Evolutionary conservation across 1,140 invertebrate genomes (phyloP), one percentile per base, ranked within the genome.

Genomic region (Plectus sambesii): DNA sequence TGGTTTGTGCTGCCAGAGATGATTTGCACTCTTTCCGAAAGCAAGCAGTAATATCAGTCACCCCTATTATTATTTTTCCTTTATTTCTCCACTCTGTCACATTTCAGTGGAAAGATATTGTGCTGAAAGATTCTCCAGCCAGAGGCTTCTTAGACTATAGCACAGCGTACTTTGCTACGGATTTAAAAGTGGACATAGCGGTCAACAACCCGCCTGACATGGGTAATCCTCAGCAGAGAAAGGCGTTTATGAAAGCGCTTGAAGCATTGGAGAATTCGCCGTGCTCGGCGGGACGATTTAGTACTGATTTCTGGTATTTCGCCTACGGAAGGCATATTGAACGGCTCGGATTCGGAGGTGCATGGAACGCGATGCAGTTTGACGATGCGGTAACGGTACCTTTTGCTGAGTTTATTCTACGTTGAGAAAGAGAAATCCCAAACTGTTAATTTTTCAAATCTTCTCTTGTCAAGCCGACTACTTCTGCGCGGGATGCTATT

Each of bases 301-400:
- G 35, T 1, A 62, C 60, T 3, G 51, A 62, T 27, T 63, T 64
- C 59, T 64, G 61, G 61, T 65, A 42, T 27, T 62, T 59, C 22
- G 43, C 35, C 8, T 62, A 59, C 38, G 30, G 62, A 51, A 41
- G 47, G 22, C 57, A 64, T 37, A 26, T 64, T 29, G 29, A 47
- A 9, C 6, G 48, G 0, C 36, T 60, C 15, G 61, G 61, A 23
- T 63, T 64, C 47, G 61, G 54, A 2, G 48, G 35, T 12, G 37
- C 43, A 25, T 44, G 36, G 37, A 40, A 42, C 4, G 47, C 36
- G 5, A 39, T 63, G 20, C 20, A 44, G 12, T 36, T 44, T 15
- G 50, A 63, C 43, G 59, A 39, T 3, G 52, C 43, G 47, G 59
- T 63, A n/a, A n/a, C n/a, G n/a, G n/a, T n/a, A n/a, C n/a, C n/a